These are phyloP conservation scores for Laticauda laticaudata DNA, from an alignment of 2,113 vertebrate species.

Conservation along the genomic window DNA sequence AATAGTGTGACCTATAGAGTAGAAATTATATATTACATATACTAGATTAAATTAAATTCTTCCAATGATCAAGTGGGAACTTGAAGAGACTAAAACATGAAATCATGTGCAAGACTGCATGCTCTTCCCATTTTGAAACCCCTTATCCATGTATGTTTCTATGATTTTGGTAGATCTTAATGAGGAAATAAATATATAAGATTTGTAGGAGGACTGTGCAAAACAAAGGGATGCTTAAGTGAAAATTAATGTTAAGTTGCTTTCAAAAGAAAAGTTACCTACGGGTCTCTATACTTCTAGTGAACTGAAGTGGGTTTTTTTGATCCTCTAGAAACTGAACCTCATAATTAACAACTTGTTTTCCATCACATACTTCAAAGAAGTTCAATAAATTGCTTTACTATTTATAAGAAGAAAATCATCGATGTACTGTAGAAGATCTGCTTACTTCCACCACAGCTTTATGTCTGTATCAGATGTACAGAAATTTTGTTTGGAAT, in stretches of 20 bases:
- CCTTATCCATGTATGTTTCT: not conserved
- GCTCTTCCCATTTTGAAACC: not conserved
- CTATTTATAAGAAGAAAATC: not conserved
- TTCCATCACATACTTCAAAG: not conserved
- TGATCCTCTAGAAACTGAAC: not conserved
- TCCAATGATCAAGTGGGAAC: not conserved
- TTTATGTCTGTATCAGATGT: not conserved
- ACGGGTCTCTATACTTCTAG: not conserved
- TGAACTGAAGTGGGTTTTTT: not conserved
- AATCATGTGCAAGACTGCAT: not conserved
- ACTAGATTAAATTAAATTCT: not conserved
- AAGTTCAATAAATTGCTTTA: not conserved
- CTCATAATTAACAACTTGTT: not conserved
- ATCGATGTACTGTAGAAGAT: not conserved
- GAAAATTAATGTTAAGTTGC: not conserved
- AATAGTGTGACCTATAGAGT: not conserved
- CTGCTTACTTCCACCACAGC: not conserved
- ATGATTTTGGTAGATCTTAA: not conserved
- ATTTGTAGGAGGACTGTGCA: not conserved
- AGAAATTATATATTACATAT: not conserved
- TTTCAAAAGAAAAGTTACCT: not conserved
- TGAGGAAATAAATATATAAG: not conserved
- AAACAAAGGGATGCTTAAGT: not conserved
- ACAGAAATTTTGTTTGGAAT: not conserved
- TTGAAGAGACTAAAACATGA: not conserved